Evolutionary conservation across 2,888 invertebrate species (phyloP).

Genomic region (Thymelicus lineola): DNA sequence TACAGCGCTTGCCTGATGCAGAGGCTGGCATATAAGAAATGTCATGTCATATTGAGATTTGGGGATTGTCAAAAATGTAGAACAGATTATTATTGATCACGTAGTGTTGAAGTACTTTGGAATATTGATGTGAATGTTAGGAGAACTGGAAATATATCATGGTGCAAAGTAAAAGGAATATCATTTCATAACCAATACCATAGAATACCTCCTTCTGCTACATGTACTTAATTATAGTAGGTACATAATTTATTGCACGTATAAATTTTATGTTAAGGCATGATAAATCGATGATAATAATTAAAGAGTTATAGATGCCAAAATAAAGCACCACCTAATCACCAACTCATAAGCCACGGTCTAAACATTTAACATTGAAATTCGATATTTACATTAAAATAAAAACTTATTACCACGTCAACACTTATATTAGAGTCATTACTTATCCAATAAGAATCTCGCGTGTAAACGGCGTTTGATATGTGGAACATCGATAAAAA

Average conservation of each 20-base stretch:
- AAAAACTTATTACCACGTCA: slow-evolving; percentile 36
- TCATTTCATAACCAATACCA: too few relatives aligned
- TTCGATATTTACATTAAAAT: slow-evolving; percentile 38
- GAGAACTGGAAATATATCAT: too few relatives aligned
- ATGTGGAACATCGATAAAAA: slow-evolving; percentile 42
- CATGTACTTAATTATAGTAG: background rate
- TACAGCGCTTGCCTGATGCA: too few relatives aligned
- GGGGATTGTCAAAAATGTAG: too few relatives aligned
- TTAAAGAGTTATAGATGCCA: background rate
- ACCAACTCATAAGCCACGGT: background rate
- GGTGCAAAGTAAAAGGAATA: too few relatives aligned
- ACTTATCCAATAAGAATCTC: slow-evolving; percentile 36
- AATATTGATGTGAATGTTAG: too few relatives aligned
- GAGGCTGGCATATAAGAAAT: too few relatives aligned
- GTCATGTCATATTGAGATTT: too few relatives aligned
- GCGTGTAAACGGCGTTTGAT: slow-evolving; percentile 34
- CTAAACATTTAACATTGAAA: slow-evolving; percentile 21
- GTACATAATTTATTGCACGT: background rate
- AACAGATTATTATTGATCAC: too few relatives aligned
- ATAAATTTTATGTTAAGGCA: background rate
- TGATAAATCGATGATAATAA: slow-evolving; percentile 5
- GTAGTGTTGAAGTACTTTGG: too few relatives aligned
- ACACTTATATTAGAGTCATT: slow-evolving; percentile 35
- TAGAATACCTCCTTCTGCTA: too few relatives aligned
- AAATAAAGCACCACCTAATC: slow-evolving; percentile 3